Conservation (phyloP, 2,797 vertebrate genomes). For the Toxotes lorentzi region DNA sequence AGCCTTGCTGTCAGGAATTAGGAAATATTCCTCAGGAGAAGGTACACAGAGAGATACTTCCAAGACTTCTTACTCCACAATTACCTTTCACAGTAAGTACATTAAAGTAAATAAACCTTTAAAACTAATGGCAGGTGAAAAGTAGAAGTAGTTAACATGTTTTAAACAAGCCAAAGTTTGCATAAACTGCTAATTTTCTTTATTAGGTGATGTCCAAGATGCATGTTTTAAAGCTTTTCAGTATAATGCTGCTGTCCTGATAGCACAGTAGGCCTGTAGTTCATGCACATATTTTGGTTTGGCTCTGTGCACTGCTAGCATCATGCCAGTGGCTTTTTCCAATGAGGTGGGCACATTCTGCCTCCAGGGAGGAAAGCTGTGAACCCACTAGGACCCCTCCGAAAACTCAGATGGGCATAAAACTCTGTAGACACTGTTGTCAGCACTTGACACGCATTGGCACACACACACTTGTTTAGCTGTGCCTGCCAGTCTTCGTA, state of each 20-base stretch:
- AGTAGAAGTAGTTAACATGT: not conserved
- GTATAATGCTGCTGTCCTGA: not conserved
- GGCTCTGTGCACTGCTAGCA: not conserved
- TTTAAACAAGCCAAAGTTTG: not conserved
- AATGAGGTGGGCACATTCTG: constrained; percentile 51
- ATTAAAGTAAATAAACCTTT: constrained; percentile 4
- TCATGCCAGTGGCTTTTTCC: constrained; percentile 55
- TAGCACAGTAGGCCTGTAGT: not conserved
- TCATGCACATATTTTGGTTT: not conserved
- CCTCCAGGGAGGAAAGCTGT: constrained; percentile 11
- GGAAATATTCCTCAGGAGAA: constrained; percentile 71
- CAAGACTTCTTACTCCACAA: constrained; percentile 50
- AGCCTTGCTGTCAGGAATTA: constrained; percentile 70
- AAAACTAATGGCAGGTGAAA: not conserved
- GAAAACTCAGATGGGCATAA: constrained; percentile 55
- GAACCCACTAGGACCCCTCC: constrained; percentile 44
- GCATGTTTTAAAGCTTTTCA: not conserved
- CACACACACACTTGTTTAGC: not conserved
- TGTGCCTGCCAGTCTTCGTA: constrained; percentile 27
- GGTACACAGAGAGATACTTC: constrained; percentile 57
- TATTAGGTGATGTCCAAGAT: not conserved
- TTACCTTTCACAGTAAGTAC: constrained; percentile 70
- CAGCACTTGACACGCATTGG: constrained; percentile 47
- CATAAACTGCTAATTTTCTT: not conserved
- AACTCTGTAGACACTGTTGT: constrained; percentile 60